Percentiles rank a stretch among this genome's conserved stretches.
These are phyloP conservation scores for Misgurnus anguillicaudatus DNA, from an alignment of 2,113 vertebrate genomes.

Conservation along the genomic window DNA sequence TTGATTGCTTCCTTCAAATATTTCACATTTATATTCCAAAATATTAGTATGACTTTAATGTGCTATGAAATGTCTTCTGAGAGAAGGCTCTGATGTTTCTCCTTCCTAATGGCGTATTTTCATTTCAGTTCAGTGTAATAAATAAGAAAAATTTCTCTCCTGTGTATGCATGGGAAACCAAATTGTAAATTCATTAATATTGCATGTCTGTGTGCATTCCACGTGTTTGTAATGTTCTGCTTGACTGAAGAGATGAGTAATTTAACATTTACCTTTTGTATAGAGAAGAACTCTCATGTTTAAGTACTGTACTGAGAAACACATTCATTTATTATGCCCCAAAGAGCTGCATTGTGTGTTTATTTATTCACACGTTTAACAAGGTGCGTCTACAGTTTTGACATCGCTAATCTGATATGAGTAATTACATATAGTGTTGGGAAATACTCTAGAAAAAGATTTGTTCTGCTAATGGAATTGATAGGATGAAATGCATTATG, in stretches of 20 bases:
- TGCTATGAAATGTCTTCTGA: conserved; percentile 25
- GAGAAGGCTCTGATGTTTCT: conserved; percentile 13
- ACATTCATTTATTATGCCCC: not conserved
- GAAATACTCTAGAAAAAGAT: too few relatives aligned
- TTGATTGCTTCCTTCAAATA: too few relatives aligned
- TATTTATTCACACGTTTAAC: too few relatives aligned
- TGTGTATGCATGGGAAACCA: conserved; percentile 20
- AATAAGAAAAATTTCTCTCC: not conserved
- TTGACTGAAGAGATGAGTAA: conserved; percentile 49
- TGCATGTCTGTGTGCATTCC: conserved; percentile 2
- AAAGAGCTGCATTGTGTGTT: too few relatives aligned
- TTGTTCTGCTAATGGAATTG: too few relatives aligned
- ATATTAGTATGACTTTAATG: conserved; percentile 15
- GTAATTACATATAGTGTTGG: too few relatives aligned
- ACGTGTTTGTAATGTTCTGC: conserved; percentile 35
- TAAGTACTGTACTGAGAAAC: not conserved
- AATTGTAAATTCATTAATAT: conserved; percentile 26
- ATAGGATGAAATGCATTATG: too few relatives aligned
- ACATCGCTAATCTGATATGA: too few relatives aligned
- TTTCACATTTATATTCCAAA: not conserved
- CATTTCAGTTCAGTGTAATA: conserved; percentile 41
- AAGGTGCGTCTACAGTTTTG: too few relatives aligned
- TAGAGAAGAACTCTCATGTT: not conserved
- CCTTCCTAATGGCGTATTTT: conserved; percentile 41
- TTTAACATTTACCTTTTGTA: conserved; percentile 37